These are phyloP conservation scores for Brachylomia viminalis DNA, from an alignment of 2,888 invertebrate species.

Conservation along the genomic window DNA sequence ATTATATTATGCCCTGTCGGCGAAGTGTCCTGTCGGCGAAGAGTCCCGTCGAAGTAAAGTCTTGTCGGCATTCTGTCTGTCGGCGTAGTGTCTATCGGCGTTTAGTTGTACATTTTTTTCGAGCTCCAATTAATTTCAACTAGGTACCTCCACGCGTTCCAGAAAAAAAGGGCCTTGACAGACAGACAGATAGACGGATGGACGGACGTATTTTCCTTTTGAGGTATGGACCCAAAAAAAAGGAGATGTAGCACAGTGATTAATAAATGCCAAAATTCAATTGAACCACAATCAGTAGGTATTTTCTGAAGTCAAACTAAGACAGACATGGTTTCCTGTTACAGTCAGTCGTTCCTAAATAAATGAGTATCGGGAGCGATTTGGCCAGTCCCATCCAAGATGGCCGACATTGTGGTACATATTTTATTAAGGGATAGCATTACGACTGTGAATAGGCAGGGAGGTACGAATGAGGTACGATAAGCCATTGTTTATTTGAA, in stretches of 20 bases:
- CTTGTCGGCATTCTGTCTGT: no score
- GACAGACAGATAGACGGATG: not conserved
- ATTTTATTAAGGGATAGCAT: constrained; percentile 37
- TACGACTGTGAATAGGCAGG: not conserved
- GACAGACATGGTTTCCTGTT: not conserved
- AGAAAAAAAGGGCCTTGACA: not conserved
- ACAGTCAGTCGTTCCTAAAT: constrained; percentile 26
- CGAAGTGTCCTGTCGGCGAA: no score
- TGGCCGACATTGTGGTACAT: constrained; percentile 25
- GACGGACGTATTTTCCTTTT: not conserved
- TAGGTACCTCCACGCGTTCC: no score
- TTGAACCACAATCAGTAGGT: not conserved
- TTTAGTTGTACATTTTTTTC: no score
- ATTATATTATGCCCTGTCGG: no score
- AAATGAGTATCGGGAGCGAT: constrained; percentile 27
- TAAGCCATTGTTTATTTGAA: not conserved
- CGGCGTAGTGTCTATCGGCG: no score
- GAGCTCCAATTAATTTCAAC: no score
- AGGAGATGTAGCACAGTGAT: not conserved
- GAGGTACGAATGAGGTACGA: not conserved
- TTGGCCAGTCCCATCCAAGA: constrained; percentile 15
- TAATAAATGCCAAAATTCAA: not conserved
- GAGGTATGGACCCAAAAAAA: not conserved
- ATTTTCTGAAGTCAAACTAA: not conserved
- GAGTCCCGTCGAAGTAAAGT: no score